Evolutionary conservation across 2,888 invertebrate species (phyloP).

Genomic region (Serripes groenlandicus): DNA sequence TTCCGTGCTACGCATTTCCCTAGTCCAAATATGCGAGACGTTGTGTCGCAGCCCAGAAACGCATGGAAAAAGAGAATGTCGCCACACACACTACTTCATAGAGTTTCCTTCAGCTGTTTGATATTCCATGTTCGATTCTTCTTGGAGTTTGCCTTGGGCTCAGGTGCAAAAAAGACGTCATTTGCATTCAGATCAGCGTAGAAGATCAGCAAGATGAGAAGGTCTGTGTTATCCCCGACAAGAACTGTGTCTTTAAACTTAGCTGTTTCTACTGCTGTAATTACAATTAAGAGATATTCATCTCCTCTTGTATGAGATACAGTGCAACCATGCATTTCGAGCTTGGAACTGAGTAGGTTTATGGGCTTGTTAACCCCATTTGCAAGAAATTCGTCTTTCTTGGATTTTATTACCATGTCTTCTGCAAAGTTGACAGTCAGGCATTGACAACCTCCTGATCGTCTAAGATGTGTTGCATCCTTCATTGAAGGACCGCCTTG

Average conservation of each 20-base stretch:
- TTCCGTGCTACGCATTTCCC: not conserved
- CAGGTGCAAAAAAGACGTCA: not conserved
- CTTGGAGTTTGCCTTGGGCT: not conserved
- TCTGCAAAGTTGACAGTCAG: not conserved
- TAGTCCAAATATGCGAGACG: not conserved
- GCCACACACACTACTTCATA: not conserved
- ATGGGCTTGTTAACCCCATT: not conserved
- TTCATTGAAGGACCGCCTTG: constrained; percentile 9
- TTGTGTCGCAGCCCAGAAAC: not conserved
- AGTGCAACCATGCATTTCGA: not conserved
- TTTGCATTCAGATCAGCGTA: not conserved
- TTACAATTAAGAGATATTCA: not conserved
- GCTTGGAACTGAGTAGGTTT: not conserved
- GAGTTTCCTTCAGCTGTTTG: not conserved
- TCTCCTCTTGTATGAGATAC: not conserved
- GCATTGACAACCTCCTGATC: not conserved
- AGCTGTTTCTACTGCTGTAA: not conserved
- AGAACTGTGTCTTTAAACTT: not conserved
- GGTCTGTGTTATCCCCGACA: not conserved
- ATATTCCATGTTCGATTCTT: not conserved
- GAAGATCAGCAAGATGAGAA: not conserved
- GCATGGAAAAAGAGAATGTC: not conserved
- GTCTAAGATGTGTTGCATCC: constrained; percentile 4
- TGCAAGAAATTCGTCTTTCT: not conserved
- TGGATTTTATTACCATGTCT: not conserved